phyloP scores from a whole-genome alignment of 2,888 invertebrate genomes.

The Latrodectus hesperus region DNA sequence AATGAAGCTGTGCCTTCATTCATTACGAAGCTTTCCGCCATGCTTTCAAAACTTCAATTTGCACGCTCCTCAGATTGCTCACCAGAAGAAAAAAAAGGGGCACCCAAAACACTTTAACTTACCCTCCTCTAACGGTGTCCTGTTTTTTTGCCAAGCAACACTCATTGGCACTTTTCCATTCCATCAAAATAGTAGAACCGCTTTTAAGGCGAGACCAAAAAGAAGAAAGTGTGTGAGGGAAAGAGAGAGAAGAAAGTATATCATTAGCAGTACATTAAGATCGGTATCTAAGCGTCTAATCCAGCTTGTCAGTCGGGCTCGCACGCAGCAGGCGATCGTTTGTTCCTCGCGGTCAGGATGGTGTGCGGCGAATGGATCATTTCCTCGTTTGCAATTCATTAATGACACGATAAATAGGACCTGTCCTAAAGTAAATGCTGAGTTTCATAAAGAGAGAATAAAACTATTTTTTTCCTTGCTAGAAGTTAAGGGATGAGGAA shows the following conservation, averaged over 20 bases:
- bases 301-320: constrained; percentile 39
- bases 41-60: constrained; percentile 59
- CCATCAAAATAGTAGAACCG: constrained; percentile 29
- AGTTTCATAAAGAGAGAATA: too few species aligned
- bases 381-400: constrained; percentile 38
- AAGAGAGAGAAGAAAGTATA: constrained; percentile 3
- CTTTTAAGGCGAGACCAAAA: neutral
- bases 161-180: constrained; percentile 1
- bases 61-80: constrained; percentile 55
- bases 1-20: constrained; percentile 1
- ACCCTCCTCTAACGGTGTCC: neutral
- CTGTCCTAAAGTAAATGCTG: neutral
- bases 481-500: too few species aligned
- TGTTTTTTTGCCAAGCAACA: neutral
- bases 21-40: constrained; percentile 25
- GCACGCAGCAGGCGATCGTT: constrained; percentile 30
- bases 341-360: neutral
- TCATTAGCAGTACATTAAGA: constrained; percentile 29
- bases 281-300: constrained; percentile 49
- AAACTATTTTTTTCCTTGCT: too few species aligned
- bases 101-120: constrained; percentile 20
- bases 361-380: constrained; percentile 2
- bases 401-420: neutral
- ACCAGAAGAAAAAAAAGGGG: constrained; percentile 10
- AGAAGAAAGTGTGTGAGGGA: neutral